Conservation (phyloP, 2,797 vertebrate genomes). For the Pangasius krempfi region DNA sequence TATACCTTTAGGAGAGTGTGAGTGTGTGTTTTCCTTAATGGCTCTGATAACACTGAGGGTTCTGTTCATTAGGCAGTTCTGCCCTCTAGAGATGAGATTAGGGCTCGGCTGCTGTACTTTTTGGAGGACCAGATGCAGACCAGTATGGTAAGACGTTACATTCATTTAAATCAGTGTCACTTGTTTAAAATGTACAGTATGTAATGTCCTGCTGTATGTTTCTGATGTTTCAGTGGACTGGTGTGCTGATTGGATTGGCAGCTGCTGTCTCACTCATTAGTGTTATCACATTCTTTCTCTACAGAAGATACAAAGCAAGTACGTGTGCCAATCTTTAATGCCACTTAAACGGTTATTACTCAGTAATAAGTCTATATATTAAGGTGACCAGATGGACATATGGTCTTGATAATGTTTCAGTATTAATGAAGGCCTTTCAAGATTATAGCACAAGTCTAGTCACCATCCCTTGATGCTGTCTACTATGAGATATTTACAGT, state of each 20-base stretch:
- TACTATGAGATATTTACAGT: not conserved
- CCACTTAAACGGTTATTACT: not conserved
- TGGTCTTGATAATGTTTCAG: not conserved
- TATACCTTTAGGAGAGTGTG: not conserved
- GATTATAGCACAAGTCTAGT: not conserved
- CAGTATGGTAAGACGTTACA: slow-evolving; percentile 79
- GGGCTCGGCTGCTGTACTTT: slow-evolving; percentile 75
- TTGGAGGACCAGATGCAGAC: slow-evolving; percentile 79
- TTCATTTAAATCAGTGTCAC: not conserved
- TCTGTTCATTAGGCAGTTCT: slow-evolving; percentile 65
- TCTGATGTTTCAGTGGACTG: slow-evolving; percentile 75
- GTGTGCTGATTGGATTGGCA: slow-evolving; percentile 79
- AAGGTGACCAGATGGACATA: not conserved
- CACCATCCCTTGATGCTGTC: not conserved
- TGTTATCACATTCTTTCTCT: slow-evolving; percentile 78
- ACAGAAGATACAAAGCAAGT: slow-evolving; percentile 81
- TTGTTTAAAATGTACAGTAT: not conserved
- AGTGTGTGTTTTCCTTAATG: not conserved
- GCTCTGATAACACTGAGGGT: slow-evolving; percentile 4
- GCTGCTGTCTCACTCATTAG: slow-evolving; percentile 72
- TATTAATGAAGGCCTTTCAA: not conserved
- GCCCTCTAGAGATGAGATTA: slow-evolving; percentile 66
- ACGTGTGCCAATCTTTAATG: slow-evolving; percentile 65
- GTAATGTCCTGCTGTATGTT: not conserved
- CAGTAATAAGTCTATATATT: not conserved